Conservation (phyloP, 2,797 vertebrate species). For the Chrysocyon brachyurus region DNA sequence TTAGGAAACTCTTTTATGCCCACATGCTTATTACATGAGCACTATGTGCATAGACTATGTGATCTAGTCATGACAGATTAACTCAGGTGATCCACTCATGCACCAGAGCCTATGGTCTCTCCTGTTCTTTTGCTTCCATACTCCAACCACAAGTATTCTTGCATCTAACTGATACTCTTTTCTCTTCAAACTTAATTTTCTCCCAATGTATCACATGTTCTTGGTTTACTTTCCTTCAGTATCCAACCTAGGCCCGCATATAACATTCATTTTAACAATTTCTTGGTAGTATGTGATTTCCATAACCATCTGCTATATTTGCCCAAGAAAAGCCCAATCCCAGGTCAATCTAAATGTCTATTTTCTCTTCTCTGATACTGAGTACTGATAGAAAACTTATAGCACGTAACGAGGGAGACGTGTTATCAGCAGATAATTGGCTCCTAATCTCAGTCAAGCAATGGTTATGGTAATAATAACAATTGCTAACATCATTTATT, state of each 20-base stretch:
- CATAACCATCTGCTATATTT: neutral
- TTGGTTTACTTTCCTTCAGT: neutral
- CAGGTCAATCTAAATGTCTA: neutral
- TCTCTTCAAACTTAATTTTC: neutral
- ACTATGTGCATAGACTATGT: neutral
- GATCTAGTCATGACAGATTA: neutral
- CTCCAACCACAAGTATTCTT: neutral
- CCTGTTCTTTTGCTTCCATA: neutral
- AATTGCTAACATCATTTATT: neutral
- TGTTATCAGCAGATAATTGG: neutral
- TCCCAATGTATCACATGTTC: neutral
- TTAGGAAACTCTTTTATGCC: neutral
- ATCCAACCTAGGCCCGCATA: neutral
- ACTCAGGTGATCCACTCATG: neutral
- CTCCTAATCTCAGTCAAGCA: neutral
- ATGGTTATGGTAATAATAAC: neutral
- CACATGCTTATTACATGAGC: neutral
- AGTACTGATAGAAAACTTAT: neutral
- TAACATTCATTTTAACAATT: neutral
- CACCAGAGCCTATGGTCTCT: neutral
- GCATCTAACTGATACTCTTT: neutral
- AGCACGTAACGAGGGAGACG: neutral
- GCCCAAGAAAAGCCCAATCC: neutral
- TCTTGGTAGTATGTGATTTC: neutral
- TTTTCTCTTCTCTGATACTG: neutral